Conservation (phyloP, 2,888 invertebrate genomes). For the Gryllus longicercus region DNA sequence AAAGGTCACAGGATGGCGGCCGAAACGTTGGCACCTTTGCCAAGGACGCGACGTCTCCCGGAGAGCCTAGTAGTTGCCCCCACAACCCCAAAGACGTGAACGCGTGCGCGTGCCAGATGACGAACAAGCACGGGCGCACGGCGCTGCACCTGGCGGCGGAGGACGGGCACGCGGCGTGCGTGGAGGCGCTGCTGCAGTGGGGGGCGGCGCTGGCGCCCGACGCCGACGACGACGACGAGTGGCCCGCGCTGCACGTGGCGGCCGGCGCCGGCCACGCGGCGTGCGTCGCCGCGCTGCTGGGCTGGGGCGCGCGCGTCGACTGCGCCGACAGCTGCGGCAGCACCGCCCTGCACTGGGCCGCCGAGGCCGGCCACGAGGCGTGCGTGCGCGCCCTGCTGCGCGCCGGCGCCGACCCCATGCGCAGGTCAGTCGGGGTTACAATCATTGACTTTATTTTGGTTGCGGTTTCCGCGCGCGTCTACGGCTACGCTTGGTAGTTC, state of each 20-base stretch:
- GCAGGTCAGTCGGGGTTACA: no score
- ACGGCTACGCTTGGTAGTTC: no score
- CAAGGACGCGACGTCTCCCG: no score
- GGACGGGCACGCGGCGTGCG: not conserved
- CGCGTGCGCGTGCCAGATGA: not conserved
- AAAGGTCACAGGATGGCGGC: no score
- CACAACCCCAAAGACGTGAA: not conserved
- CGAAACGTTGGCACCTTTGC: no score
- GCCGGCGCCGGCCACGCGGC: not conserved
- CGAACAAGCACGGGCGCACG: not conserved
- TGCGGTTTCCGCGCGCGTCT: no score
- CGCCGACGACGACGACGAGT: not conserved
- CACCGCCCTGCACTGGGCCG: not conserved
- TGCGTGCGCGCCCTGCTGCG: not conserved
- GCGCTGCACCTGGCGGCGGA: slow-evolving; percentile 17
- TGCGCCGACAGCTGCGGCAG: not conserved
- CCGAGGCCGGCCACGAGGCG: slow-evolving; percentile 3
- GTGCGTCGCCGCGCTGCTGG: not conserved
- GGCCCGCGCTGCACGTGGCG: not conserved
- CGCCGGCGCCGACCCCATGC: not conserved
- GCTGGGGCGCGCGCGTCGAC: not conserved
- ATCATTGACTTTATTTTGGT: no score
- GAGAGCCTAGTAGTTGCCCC: no score
- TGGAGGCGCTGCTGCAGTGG: not conserved
- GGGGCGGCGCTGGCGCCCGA: not conserved